Evolutionary conservation across 2,113 vertebrate genomes (phyloP).

Genomic region (Brachionichthys hirsutus): DNA sequence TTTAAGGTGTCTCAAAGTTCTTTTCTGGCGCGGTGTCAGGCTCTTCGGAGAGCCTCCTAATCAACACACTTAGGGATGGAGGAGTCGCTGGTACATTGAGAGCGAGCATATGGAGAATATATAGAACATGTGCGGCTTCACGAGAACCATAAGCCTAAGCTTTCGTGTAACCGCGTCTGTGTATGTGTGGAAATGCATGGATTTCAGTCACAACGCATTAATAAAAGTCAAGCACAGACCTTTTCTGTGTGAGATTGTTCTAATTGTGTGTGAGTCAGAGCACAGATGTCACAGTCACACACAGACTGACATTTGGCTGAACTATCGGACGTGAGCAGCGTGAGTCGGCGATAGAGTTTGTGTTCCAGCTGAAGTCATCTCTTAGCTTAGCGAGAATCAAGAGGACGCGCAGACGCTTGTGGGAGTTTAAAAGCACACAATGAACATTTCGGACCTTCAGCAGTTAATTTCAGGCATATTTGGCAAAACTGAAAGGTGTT

Average conservation of each 20-base stretch:
- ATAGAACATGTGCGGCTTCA: background rate
- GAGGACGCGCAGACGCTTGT: conserved; percentile 39
- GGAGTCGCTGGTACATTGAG: conserved; percentile 20
- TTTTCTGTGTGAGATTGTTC: conserved; percentile 5
- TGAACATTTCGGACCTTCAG: conserved; percentile 40
- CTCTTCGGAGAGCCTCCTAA: conserved; percentile 19
- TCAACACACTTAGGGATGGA: conserved; percentile 19
- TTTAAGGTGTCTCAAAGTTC: conserved; percentile 44
- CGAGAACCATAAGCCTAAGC: background rate
- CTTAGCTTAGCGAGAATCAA: conserved; percentile 15
- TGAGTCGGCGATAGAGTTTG: conserved; percentile 17
- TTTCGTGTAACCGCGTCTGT: background rate
- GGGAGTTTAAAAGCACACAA: conserved; percentile 43
- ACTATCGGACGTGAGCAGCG: background rate
- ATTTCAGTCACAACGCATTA: conserved; percentile 17
- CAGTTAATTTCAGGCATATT: conserved; percentile 26
- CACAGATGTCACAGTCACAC: conserved; percentile 15
- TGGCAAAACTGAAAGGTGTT: conserved; percentile 13
- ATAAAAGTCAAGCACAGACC: conserved; percentile 8
- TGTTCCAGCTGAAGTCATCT: conserved; percentile 20
- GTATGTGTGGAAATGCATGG: background rate
- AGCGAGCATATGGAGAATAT: conserved; percentile 9
- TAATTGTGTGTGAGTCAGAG: conserved; percentile 7
- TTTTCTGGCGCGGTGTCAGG: conserved; percentile 45
- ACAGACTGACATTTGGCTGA: conserved; percentile 37